Evolutionary conservation across 2,113 vertebrate species (phyloP).

Genomic region (Pedetes capensis): DNA sequence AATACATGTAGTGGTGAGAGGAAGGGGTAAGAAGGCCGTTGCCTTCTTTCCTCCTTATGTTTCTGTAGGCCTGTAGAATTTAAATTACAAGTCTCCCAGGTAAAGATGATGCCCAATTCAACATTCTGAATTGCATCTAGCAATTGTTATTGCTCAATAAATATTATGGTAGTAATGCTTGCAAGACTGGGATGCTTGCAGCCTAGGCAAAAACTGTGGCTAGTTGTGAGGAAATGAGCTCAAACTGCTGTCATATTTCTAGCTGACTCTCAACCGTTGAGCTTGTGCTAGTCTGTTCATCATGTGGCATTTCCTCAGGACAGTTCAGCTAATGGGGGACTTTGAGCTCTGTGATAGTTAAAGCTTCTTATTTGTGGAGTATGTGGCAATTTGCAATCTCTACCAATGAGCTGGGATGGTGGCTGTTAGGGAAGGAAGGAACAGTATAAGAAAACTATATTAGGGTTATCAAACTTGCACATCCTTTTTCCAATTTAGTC

Average conservation of each 20-base stretch:
- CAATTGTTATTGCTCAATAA: constrained; percentile 74
- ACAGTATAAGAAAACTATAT: neutral
- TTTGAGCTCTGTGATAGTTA: neutral
- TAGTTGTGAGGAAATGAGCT: constrained; percentile 33
- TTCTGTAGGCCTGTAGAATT: constrained; percentile 35
- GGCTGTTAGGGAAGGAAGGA: neutral
- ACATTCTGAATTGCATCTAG: constrained; percentile 57
- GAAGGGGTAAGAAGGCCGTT: neutral
- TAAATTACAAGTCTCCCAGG: constrained; percentile 63
- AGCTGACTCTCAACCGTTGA: neutral
- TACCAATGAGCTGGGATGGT: neutral
- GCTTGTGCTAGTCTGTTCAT: neutral
- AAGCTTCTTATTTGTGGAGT: neutral
- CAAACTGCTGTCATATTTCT: constrained; percentile 43
- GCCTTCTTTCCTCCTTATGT: neutral
- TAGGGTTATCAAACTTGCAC: neutral
- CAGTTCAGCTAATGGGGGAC: neutral
- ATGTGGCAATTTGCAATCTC: neutral
- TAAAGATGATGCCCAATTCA: constrained; percentile 55
- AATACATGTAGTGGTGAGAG: neutral
- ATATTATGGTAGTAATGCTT: constrained; percentile 49
- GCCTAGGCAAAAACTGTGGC: constrained; percentile 22
- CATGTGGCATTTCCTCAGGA: neutral
- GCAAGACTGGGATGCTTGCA: neutral
- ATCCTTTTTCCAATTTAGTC: neutral